Conservation (phyloP, 2,797 vertebrate genomes). For the Tolypeutes matacus region DNA sequence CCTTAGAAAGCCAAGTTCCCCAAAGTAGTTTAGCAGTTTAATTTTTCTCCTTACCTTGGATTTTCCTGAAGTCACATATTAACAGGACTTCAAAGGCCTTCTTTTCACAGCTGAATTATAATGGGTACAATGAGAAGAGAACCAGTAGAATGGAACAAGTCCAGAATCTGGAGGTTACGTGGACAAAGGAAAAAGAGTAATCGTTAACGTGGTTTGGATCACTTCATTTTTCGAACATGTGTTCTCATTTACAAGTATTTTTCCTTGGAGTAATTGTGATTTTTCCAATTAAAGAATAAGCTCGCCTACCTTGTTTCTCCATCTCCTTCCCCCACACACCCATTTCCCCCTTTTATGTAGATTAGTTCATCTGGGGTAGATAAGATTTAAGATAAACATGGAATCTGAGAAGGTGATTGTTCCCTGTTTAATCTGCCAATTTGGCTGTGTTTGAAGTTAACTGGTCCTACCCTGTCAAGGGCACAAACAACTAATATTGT, state of each 20-base stretch:
- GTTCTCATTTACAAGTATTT: background rate
- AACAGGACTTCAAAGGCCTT: conserved; percentile 72
- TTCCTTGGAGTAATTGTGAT: background rate
- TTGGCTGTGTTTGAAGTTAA: background rate
- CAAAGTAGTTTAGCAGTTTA: conserved; percentile 11
- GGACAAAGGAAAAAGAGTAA: conserved; percentile 4
- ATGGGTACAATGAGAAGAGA: conserved; percentile 73
- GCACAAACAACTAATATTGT: background rate
- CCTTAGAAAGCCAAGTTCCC: conserved; percentile 20
- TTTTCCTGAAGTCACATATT: conserved; percentile 74
- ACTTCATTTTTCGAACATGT: background rate
- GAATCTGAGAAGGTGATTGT: background rate
- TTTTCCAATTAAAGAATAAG: background rate
- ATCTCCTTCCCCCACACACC: too few species aligned
- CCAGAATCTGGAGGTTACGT: conserved; percentile 32
- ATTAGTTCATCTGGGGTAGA: background rate
- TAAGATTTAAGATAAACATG: background rate
- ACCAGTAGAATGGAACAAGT: conserved; percentile 76
- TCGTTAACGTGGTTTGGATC: background rate
- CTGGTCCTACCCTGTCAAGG: fast-evolving
- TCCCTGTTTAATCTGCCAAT: background rate
- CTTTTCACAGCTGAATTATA: conserved; percentile 66
- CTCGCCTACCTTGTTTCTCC: background rate
- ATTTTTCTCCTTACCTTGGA: conserved; percentile 61
- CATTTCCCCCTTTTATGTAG: background rate